These are phyloP conservation scores for Lithodes maja DNA, from an alignment of 2,888 invertebrate genomes.

Conservation along the genomic window DNA sequence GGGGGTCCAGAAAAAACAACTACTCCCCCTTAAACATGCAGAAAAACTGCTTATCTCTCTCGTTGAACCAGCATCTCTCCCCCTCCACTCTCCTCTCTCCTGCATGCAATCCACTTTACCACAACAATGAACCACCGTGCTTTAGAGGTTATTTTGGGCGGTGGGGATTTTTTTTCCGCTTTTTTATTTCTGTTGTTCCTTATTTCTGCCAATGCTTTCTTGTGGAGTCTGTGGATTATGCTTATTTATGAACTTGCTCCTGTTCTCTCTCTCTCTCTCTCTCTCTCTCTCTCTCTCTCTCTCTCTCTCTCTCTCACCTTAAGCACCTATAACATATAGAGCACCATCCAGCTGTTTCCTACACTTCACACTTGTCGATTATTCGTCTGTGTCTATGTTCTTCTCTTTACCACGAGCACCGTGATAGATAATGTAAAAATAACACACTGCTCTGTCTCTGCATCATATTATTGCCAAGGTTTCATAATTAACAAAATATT, in stretches of 20 bases:
- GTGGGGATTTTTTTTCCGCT: background rate
- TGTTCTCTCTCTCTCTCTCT: background rate
- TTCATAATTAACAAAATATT: too few relatives aligned
- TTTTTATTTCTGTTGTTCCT: background rate
- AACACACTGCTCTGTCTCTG: too few relatives aligned
- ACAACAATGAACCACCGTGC: too few relatives aligned
- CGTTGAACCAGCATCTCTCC: background rate
- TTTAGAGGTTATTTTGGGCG: too few relatives aligned
- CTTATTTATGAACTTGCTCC: background rate
- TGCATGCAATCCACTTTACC: too few relatives aligned
- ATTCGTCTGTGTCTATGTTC: too few relatives aligned
- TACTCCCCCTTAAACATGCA: too few relatives aligned
- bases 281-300: background rate
- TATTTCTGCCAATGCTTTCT: background rate
- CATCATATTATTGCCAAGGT: too few relatives aligned
- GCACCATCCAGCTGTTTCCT: background rate
- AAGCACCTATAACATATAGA: background rate
- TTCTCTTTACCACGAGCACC: too few relatives aligned
- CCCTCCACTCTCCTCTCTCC: background rate
- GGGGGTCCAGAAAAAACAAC: too few relatives aligned
- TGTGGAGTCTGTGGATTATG: background rate
- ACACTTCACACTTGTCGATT: background rate
- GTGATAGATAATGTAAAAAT: too few relatives aligned
- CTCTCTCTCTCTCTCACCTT: background rate
- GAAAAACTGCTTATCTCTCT: background rate